Conservation (phyloP, 2,797 vertebrate species). For the Masticophis lateralis region DNA sequence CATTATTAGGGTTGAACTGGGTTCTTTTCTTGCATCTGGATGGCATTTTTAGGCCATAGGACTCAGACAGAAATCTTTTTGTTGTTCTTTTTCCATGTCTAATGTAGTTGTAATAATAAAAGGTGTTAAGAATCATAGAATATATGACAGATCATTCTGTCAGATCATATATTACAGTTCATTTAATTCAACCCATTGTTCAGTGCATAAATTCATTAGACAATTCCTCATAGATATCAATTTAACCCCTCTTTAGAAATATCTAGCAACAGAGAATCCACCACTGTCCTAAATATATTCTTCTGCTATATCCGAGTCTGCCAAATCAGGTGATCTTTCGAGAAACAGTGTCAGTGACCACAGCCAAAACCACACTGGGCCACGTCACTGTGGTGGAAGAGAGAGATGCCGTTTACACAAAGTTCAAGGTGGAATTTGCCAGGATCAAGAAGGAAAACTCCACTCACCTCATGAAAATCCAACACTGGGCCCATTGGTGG, state of each 20-base stretch:
- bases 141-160: too few relatives aligned
- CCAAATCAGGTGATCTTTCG: too few relatives aligned
- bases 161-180: background rate
- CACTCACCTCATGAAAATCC: constrained; percentile 57
- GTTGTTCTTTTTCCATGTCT: background rate
- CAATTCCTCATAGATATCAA: background rate
- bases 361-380: too few relatives aligned
- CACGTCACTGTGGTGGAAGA: too few relatives aligned
- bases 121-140: background rate
- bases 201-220: background rate
- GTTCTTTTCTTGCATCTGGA: background rate
- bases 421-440: constrained; percentile 52
- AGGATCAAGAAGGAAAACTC: constrained; percentile 58
- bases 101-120: background rate
- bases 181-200: background rate
- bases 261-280: background rate
- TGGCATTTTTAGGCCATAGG: background rate
- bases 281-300: background rate
- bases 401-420: constrained; percentile 21
- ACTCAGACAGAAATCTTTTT: background rate
- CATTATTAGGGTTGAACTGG: background rate
- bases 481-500: constrained; percentile 71
- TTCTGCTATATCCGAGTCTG: too few relatives aligned
- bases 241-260: background rate
- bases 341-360: too few relatives aligned